These are phyloP conservation scores for Drosophila repleta DNA, from an alignment of 1,140 invertebrate genomes.

Conservation along the genomic window DNA sequence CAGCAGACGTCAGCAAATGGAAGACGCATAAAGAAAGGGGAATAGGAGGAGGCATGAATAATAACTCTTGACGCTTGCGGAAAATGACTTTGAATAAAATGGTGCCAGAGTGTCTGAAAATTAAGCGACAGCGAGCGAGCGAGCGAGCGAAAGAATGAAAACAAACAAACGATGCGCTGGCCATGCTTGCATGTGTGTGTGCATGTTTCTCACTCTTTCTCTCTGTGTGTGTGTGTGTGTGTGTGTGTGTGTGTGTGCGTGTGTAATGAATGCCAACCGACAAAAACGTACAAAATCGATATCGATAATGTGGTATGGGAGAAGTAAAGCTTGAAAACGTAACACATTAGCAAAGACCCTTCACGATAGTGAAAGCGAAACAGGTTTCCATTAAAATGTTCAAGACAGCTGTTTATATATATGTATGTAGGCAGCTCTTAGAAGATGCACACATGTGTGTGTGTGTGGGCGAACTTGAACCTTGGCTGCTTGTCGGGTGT, in stretches of 20 bases:
- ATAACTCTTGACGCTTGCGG: slow-evolving; percentile 55
- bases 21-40: slow-evolving; percentile 17
- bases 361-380: slow-evolving; percentile 41
- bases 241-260: slow-evolving; percentile 21
- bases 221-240: slow-evolving; percentile 27
- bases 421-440: too few relatives aligned
- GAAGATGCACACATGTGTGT: background rate
- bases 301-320: slow-evolving; percentile 13
- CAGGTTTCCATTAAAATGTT: slow-evolving; percentile 23
- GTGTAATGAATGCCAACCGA: slow-evolving; percentile 26
- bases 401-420: slow-evolving; percentile 14
- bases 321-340: slow-evolving; percentile 5
- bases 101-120: slow-evolving; percentile 76
- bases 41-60: slow-evolving; percentile 53
- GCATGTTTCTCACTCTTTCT: too few relatives aligned
- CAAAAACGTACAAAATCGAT: slow-evolving; percentile 39
- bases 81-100: slow-evolving; percentile 71
- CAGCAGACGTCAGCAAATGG: slow-evolving; percentile 7
- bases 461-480: slow-evolving; percentile 61
- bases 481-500: slow-evolving; percentile 37
- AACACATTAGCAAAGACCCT: slow-evolving; percentile 11
- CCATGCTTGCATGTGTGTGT: slow-evolving; percentile 10
- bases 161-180: slow-evolving; percentile 63
- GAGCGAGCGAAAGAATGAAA: slow-evolving; percentile 37
- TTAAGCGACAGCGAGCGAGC: slow-evolving; percentile 46